Base-by-base conservation (phyloP, 2,888 invertebrate genomes). In the Dasypogon diadema region DNA sequence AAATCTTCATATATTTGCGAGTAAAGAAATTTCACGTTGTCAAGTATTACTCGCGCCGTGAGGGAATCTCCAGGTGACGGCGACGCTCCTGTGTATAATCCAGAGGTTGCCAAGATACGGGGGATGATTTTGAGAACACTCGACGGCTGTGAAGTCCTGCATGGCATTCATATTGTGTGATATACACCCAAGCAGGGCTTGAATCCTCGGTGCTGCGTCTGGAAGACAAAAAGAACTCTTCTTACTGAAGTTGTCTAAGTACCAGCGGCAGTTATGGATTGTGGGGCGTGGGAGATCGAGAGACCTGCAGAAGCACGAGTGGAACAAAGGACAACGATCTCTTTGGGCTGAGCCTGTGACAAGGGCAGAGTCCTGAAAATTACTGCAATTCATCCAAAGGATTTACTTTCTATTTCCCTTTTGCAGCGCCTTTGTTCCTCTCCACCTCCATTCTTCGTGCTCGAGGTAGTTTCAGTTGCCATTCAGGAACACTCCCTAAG, bases 251-350 rank as follows among this genome's bases (percentile, higher is more conserved):
- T 16, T 68, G 65, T 68, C 48, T 68, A 48, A 68, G 65, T 68
- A 24, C 37, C 37, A 42, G 48, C 63, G 37, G 2, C 5, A 42
- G 63, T 21, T 21, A 18, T 42, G 18, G 65, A 16, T 26, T 10
- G 48, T 24, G 8, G 2, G n/a, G 16, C 26, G 24, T 22, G 48
- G 26, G 46, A 34, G 26, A 68, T 48, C 24, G 24, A 48, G 24
- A 26, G 65, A 26, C 48, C 65, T 68, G 48, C 16, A 68, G 48
- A 68, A 68, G 8, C 22, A 22, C 24, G 65, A 48, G 26, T 68
- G 48, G 24, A 48, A 68, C 65, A 68, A 68, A 68, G 65, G 48
- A 68, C 65, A 68, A 68, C 48, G 65, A 68, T 48, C 65, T 34
- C 65, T 42, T 24, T 68, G 10, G 42, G 14, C n/a, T 22, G 14